Conservation (phyloP, 2,888 invertebrate species). For the Cosmia pyralina region DNA sequence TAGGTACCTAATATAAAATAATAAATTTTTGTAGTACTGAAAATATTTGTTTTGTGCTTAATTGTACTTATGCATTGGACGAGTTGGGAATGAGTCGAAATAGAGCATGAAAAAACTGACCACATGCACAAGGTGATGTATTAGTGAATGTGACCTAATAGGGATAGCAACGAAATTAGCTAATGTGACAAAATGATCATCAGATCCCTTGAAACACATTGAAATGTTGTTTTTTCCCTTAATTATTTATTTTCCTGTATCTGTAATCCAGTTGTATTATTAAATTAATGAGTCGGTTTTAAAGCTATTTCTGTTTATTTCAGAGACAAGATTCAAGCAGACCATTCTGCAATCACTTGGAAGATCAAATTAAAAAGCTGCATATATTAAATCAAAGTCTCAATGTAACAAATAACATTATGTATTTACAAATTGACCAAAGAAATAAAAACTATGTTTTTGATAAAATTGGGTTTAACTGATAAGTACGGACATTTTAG, state of each 20-base stretch:
- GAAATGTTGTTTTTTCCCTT: not conserved
- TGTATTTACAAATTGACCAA: constrained; percentile 71
- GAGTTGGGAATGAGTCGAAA: too few species aligned
- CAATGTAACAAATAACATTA: constrained; percentile 54
- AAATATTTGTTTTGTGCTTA: too few species aligned
- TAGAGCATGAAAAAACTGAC: too few species aligned
- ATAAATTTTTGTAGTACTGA: too few species aligned
- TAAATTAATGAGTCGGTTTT: not conserved
- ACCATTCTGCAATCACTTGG: constrained; percentile 78
- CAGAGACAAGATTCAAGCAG: constrained; percentile 88
- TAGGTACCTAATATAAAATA: too few species aligned
- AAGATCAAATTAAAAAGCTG: constrained; percentile 76
- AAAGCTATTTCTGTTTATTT: constrained; percentile 63
- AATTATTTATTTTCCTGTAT: not conserved
- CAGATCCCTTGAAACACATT: too few species aligned
- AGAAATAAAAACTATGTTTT: constrained; percentile 61
- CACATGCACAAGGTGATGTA: too few species aligned
- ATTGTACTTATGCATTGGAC: too few species aligned
- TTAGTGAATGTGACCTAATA: too few species aligned
- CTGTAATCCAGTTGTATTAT: not conserved
- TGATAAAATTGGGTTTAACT: constrained; percentile 53
- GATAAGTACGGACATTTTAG: constrained; percentile 59
- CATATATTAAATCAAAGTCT: constrained; percentile 53
- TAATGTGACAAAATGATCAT: too few species aligned
- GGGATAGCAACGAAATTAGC: too few species aligned